Evolutionary conservation across 2,113 vertebrate species (phyloP).

Genomic region (Notothenia rossii): DNA sequence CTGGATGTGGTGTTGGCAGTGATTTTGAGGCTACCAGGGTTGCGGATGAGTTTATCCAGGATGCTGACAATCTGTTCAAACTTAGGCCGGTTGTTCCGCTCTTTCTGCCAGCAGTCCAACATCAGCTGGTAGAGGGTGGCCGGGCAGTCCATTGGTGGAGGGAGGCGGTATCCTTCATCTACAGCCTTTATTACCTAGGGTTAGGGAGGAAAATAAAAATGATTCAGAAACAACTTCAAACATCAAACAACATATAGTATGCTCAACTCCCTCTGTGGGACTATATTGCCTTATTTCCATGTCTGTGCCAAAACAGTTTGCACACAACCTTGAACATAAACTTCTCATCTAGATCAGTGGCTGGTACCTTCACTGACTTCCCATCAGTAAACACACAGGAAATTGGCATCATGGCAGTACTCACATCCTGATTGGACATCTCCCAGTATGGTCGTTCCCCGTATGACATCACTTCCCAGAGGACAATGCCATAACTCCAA

Average conservation of each 20-base stretch:
- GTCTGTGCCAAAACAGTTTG: neutral
- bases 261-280: neutral
- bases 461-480: constrained; percentile 99
- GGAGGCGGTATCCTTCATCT: constrained; percentile 96
- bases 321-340: neutral
- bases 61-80: constrained; percentile 99
- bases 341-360: neutral
- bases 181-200: constrained; percentile 97
- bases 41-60: constrained; percentile 98
- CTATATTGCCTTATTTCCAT: neutral
- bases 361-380: neutral
- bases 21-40: constrained; percentile 96
- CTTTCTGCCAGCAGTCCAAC: constrained; percentile 99
- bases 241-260: neutral
- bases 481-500: constrained; percentile 98
- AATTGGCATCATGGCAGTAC: constrained; percentile 68
- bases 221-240: neutral
- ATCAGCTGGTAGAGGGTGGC: constrained; percentile 97
- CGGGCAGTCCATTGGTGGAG: constrained; percentile 98
- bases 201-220: neutral
- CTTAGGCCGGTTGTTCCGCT: constrained; percentile 97
- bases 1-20: constrained; percentile 94
- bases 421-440: constrained; percentile 99
- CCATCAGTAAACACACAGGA: neutral
- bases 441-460: constrained; percentile 99